These are phyloP conservation scores for Cyprinodon tularosa DNA, from an alignment of 2,113 vertebrate species.

Conservation along the genomic window DNA sequence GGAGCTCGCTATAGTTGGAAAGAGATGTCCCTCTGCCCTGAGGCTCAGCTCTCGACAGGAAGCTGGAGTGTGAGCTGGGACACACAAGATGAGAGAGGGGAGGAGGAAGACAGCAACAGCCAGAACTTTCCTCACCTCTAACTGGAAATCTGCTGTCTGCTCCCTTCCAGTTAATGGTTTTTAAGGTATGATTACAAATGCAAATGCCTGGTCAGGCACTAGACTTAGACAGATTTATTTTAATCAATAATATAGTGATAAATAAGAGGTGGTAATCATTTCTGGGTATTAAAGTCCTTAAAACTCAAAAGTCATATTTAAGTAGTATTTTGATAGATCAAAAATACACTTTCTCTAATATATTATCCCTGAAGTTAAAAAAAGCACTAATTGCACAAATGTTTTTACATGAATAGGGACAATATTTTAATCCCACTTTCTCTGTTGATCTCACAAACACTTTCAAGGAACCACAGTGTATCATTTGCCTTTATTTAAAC, in stretches of 20 bases:
- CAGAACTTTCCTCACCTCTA: slow-evolving; percentile 21
- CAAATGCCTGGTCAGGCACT: neutral
- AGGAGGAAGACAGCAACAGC: slow-evolving; percentile 12
- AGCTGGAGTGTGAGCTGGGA: slow-evolving; percentile 73
- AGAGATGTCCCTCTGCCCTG: slow-evolving; percentile 65
- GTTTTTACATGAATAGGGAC: too few relatives aligned
- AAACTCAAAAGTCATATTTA: neutral
- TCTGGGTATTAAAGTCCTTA: neutral
- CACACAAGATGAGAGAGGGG: slow-evolving; percentile 57
- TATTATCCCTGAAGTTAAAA: too few relatives aligned
- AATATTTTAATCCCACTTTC: too few relatives aligned
- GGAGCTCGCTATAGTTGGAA: slow-evolving; percentile 54
- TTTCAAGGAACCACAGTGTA: too few relatives aligned
- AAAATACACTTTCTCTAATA: too few relatives aligned
- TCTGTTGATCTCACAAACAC: too few relatives aligned
- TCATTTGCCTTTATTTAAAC: too few relatives aligned
- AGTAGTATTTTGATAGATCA: too few relatives aligned
- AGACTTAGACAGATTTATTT: too few relatives aligned
- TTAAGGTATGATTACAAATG: neutral
- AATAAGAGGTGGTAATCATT: neutral
- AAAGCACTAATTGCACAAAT: too few relatives aligned
- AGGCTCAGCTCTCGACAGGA: slow-evolving; percentile 71
- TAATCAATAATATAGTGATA: neutral
- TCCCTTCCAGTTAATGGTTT: neutral
- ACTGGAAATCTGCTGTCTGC: slow-evolving; percentile 14